Base-by-base conservation (phyloP, 2,797 vertebrate genomes). In the Epinephelus awoara region DNA sequence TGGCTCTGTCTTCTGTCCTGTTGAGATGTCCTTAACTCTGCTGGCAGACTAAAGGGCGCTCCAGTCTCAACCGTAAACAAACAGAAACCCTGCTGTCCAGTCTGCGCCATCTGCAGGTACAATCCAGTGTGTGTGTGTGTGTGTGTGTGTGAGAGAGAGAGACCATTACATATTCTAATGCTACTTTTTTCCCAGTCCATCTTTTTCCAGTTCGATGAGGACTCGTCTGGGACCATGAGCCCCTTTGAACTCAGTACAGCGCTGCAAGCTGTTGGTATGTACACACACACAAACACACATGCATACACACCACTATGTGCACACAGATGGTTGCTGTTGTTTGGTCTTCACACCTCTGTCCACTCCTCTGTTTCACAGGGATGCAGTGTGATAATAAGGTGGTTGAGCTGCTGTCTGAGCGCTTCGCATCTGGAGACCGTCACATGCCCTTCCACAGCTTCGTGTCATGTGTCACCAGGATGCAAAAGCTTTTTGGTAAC, bases 201-300 rank as follows among this genome's bases (percentile, higher is more conserved):
- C 74, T 96, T 95, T 74, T 67, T 93, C 25, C 72, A 93, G 85
- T 95, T 91, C 27, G 95, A 96, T 46, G 90, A 91, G 67, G 95
- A 96, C 77, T 95, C 94, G 2, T 94, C 95, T 59, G 95, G 95
- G 59, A 93, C 91, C n/a, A 96, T 96, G 93, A 95, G 91, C 79
- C 91, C 93, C 21, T 96, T 95, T 89, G 95, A 96, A 68, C 93
- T 96, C 58, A 90, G 78, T 61, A 21, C 77, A n/a, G 93, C 94
- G 2, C 89, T 96, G 66, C 80, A 94, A 63, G 91, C 92, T 79
- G 72, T 91, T 80, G 95, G 95, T 96, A 92, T 25, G 85, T 11
- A 51, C 51, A 66, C 57, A 77, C 55, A 80, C 49, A 59, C 55
- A 75, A 46, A 61, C 59, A 72, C 34, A 68, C 52, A 55, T 19